Conservation (phyloP, 2,797 vertebrate genomes). For the Spheniscus humboldti region DNA sequence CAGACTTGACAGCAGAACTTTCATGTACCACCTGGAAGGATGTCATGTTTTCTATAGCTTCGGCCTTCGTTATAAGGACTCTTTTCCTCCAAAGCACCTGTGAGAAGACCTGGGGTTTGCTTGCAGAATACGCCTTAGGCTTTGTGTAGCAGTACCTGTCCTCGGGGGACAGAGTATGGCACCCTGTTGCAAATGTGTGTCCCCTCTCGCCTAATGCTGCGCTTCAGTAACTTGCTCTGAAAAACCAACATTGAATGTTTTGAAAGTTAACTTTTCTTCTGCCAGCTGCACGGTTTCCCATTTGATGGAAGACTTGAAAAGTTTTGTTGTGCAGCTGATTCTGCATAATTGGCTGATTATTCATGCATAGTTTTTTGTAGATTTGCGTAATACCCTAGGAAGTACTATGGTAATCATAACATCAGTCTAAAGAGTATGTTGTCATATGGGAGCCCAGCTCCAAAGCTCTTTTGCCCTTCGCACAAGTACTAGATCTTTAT, state of each 20-base stretch:
- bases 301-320: background rate
- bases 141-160: background rate
- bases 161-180: fast-evolving
- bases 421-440: background rate
- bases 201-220: background rate
- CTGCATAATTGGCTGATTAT: background rate
- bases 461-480: background rate
- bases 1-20: background rate
- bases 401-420: background rate
- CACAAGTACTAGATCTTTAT: background rate
- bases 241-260: background rate
- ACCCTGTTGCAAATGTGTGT: fast-evolving
- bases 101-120: background rate
- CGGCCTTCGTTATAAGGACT: background rate
- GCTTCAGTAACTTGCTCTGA: background rate
- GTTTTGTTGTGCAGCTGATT: background rate
- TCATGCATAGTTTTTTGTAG: fast-evolving
- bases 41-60: background rate
- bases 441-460: background rate
- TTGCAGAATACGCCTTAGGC: fast-evolving
- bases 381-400: background rate
- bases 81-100: background rate
- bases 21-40: background rate
- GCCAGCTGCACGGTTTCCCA: background rate
- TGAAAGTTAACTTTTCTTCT: background rate